A percentile compares a stretch with the other conserved stretches of the same genome.
Conservation (phyloP, 2,888 invertebrate genomes). For the Cyrtodaria siliqua region DNA sequence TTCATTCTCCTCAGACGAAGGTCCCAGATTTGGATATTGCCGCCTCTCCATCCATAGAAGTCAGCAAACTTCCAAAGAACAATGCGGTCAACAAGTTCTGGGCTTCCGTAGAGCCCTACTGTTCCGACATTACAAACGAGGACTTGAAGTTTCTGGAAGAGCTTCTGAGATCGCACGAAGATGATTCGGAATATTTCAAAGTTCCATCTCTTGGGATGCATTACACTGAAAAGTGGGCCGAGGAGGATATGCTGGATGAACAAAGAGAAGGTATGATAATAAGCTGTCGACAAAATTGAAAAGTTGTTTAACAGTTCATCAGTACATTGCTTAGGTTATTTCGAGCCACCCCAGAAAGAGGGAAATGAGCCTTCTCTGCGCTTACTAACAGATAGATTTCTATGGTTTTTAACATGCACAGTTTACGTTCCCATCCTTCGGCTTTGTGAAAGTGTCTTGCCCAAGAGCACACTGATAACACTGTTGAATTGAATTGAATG, state of each 20-base stretch:
- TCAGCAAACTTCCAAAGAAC: conserved; percentile 91
- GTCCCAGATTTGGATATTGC: conserved; percentile 58
- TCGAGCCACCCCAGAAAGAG: no score
- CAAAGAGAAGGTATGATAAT: conserved; percentile 82
- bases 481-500: no score
- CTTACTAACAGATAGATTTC: no score
- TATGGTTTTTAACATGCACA: no score
- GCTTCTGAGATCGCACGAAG: conserved; percentile 86
- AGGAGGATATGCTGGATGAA: conserved; percentile 90
- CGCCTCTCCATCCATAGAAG: conserved; percentile 71
- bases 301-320: no score
- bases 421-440: no score
- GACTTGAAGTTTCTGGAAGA: conserved; percentile 90
- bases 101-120: conserved; percentile 97
- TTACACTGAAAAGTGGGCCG: conserved; percentile 95
- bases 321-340: no score
- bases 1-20: no score
- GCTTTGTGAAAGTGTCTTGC: no score
- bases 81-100: conserved; percentile 98
- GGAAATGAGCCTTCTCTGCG: no score
- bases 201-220: conserved; percentile 96
- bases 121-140: conserved; percentile 94
- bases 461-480: no score
- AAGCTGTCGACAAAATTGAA: no score
- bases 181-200: conserved; percentile 90